phyloP scores from a whole-genome alignment of 2,113 vertebrate genomes.

The Callithrix jacchus region DNA sequence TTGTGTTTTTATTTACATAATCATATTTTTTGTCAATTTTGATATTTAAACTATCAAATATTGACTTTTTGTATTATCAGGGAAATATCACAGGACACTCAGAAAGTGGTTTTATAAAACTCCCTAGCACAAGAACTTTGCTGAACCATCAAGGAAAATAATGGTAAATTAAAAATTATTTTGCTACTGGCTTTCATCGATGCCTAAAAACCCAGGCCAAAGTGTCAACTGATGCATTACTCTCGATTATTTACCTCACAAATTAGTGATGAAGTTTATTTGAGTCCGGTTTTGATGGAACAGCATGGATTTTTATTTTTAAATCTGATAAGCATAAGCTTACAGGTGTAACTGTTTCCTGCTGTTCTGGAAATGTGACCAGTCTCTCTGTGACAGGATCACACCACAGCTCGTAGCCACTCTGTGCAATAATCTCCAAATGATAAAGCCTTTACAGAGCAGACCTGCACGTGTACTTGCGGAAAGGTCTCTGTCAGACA shows the following conservation, averaged over 20 bases:
- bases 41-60: background rate
- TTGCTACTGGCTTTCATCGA: slow-evolving; percentile 29
- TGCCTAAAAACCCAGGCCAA: background rate
- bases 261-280: background rate
- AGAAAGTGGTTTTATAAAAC: background rate
- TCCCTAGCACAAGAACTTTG: background rate
- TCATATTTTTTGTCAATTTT: slow-evolving; percentile 27
- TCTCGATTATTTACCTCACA: background rate
- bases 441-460: slow-evolving; percentile 51
- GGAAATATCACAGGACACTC: background rate
- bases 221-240: background rate
- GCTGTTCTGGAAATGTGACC: background rate
- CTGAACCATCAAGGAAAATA: slow-evolving; percentile 19
- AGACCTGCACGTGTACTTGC: slow-evolving; percentile 26
- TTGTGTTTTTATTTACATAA: slow-evolving; percentile 11
- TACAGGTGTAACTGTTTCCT: slow-evolving; percentile 9
- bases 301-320: background rate
- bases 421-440: slow-evolving; percentile 54
- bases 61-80: background rate
- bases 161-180: background rate
- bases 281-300: background rate
- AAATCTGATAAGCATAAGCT: background rate
- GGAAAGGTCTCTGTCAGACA: slow-evolving; percentile 66
- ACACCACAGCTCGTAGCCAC: slow-evolving; percentile 48
- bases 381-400: slow-evolving; percentile 61